Conservation (phyloP, 2,888 invertebrate genomes). For the Watsonalla cultraria region DNA sequence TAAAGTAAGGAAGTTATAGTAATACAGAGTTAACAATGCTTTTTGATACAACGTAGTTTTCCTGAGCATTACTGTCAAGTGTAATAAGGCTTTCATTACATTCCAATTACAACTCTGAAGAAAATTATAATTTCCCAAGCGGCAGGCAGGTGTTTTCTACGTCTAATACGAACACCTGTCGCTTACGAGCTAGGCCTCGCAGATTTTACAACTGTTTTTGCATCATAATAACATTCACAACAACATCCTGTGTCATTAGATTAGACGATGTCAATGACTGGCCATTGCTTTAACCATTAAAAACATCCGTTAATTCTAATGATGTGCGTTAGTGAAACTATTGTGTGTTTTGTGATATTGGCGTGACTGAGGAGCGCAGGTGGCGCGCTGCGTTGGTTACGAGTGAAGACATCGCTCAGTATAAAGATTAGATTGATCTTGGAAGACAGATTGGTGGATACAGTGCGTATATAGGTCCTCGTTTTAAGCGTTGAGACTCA, state of each 20-base stretch:
- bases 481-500: too few relatives aligned
- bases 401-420: too few relatives aligned
- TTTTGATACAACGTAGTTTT: too few relatives aligned
- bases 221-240: constrained; percentile 31
- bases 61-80: too few relatives aligned
- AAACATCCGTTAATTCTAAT: background rate
- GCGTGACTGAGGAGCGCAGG: too few relatives aligned
- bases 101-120: constrained; percentile 20
- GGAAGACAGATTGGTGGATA: too few relatives aligned
- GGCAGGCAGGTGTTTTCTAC: constrained; percentile 57
- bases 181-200: constrained; percentile 18
- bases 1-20: too few relatives aligned
- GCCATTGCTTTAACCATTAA: constrained; percentile 1
- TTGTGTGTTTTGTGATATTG: too few relatives aligned
- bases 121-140: constrained; percentile 63
- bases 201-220: constrained; percentile 47
- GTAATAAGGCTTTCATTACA: background rate
- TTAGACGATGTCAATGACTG: constrained; percentile 10
- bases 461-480: too few relatives aligned
- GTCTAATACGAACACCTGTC: constrained; percentile 48
- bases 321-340: background rate
- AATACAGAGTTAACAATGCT: too few relatives aligned
- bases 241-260: constrained; percentile 38
- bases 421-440: too few relatives aligned
- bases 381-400: too few relatives aligned